These are phyloP conservation scores for Dryocosmus kuriphilus DNA, from an alignment of 2,888 invertebrate genomes.

Conservation along the genomic window DNA sequence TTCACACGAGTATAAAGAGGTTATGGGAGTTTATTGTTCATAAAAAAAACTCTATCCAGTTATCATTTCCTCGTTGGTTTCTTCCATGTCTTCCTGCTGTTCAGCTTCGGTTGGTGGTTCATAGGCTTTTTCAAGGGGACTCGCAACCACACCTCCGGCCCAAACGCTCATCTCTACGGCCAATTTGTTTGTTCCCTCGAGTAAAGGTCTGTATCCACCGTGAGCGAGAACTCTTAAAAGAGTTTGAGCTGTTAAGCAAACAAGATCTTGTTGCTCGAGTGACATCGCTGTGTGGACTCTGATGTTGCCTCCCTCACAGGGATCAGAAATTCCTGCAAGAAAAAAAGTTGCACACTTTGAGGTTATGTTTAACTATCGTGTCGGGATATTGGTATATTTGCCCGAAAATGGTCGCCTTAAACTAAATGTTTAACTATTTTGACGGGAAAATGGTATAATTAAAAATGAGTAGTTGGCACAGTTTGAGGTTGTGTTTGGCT, in stretches of 20 bases:
- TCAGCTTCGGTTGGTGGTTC: constrained; percentile 87
- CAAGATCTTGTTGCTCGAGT: constrained; percentile 93
- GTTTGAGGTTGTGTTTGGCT: no score
- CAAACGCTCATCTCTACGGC: constrained; percentile 96
- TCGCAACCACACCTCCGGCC: constrained; percentile 95
- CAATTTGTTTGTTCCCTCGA: constrained; percentile 84
- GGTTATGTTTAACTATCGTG: no score
- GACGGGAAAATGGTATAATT: no score
- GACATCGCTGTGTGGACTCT: constrained; percentile 94
- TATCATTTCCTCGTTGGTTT: constrained; percentile 84
- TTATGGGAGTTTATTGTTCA: not conserved
- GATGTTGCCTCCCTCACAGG: constrained; percentile 93
- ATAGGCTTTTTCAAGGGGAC: constrained; percentile 96
- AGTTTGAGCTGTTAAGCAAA: constrained; percentile 96
- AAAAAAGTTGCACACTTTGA: no score
- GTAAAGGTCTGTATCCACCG: constrained; percentile 94
- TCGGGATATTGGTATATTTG: no score
- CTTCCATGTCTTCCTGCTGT: constrained; percentile 86
- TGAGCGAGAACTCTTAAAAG: constrained; percentile 93
- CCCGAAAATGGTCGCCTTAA: no score
- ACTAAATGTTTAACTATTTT: no score
- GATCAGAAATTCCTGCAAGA: constrained; percentile 87
- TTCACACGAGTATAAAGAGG: not conserved
- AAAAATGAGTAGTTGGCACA: no score
- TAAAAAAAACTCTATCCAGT: constrained; percentile 74